Percentiles rank a stretch among this genome's conserved stretches.
Conservation (phyloP, 2,113 vertebrate genomes). For the Gnathonemus echidnorhynchus region DNA sequence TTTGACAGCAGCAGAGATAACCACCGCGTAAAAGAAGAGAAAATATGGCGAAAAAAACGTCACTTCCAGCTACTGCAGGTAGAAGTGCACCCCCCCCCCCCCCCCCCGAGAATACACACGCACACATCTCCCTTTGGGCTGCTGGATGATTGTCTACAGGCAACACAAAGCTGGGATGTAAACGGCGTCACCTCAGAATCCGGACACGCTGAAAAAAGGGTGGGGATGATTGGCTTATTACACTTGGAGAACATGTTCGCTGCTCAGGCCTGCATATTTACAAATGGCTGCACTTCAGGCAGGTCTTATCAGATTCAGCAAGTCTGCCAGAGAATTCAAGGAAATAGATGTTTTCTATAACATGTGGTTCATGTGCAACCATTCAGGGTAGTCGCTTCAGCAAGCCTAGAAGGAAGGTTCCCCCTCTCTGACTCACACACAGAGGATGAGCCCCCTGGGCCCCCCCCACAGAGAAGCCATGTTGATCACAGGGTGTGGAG, state of each 20-base stretch:
- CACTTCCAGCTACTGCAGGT: conserved; percentile 22
- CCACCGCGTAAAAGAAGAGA: not conserved
- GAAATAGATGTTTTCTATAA: not conserved
- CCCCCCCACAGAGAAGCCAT: not conserved
- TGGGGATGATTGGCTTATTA: not conserved
- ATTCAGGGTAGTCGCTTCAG: not conserved
- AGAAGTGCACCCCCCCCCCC: conserved; percentile 30
- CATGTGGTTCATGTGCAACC: not conserved
- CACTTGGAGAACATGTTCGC: not conserved
- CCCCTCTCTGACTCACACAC: not conserved
- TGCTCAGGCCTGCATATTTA: conserved; percentile 3
- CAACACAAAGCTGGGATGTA: not conserved
- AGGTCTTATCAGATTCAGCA: not conserved
- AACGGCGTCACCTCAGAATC: not conserved
- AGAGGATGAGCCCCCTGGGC: conserved; percentile 25
- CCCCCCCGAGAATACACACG: conserved; percentile 24
- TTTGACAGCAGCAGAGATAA: not conserved
- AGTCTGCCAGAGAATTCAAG: not conserved
- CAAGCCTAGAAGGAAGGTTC: not conserved
- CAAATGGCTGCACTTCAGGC: not conserved
- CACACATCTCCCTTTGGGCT: not conserved
- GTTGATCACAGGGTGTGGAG: not conserved
- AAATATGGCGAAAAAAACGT: not conserved
- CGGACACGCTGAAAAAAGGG: not conserved
- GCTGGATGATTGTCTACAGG: conserved; percentile 15